Evolutionary conservation across 35 echinoderm and acorn worm species (phyloP).

Genomic region (Apostichopus parvimensis): DNA sequence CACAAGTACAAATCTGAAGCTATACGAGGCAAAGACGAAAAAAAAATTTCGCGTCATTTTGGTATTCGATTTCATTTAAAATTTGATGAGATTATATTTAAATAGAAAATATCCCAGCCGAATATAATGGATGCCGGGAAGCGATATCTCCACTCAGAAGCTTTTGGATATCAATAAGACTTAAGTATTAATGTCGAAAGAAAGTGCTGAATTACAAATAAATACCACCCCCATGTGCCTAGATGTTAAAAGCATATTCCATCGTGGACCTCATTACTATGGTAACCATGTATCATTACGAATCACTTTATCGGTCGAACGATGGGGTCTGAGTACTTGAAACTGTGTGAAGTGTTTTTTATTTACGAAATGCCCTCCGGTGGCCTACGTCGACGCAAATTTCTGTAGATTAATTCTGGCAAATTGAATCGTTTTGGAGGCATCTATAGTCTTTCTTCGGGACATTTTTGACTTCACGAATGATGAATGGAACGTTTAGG

Average conservation of each 20-base stretch:
- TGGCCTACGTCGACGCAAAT: neutral
- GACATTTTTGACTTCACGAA: neutral
- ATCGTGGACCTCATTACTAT: neutral
- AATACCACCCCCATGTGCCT: neutral
- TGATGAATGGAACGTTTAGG: neutral
- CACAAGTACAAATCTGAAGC: too few species aligned
- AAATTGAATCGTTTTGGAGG: neutral
- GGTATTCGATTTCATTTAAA: too few species aligned
- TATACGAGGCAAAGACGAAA: too few species aligned
- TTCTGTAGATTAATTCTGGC: neutral
- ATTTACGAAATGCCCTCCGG: neutral
- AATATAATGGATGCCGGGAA: too few species aligned
- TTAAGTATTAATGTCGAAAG: too few species aligned
- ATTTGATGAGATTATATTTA: too few species aligned
- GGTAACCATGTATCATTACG: conserved; percentile 7
- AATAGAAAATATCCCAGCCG: too few species aligned
- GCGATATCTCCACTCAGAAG: too few species aligned
- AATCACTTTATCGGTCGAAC: conserved; percentile 34
- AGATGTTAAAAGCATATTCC: neutral
- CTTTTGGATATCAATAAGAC: too few species aligned
- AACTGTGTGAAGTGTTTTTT: conserved; percentile 33
- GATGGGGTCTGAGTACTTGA: conserved; percentile 5
- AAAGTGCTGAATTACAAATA: neutral
- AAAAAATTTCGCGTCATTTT: too few species aligned
- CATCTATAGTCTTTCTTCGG: neutral